Conservation (phyloP, 1,140 invertebrate genomes). For the Procambarus clarkii region DNA sequence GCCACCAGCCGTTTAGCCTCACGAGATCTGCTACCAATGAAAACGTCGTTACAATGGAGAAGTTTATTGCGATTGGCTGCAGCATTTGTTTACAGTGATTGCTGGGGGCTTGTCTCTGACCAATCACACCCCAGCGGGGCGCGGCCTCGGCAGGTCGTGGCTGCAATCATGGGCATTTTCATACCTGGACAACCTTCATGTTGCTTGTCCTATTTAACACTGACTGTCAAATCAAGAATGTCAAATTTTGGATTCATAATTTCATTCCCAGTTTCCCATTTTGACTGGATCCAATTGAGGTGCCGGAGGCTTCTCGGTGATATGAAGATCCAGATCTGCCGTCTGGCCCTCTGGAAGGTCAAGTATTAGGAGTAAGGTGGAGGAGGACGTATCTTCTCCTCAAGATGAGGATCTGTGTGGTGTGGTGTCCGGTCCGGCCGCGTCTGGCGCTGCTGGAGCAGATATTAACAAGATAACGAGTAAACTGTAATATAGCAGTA, state of each 20-base stretch:
- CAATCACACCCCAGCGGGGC: slow-evolving; percentile 41
- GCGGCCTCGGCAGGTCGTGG: not conserved
- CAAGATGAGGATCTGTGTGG: not conserved
- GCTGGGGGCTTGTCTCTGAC: slow-evolving; percentile 1
- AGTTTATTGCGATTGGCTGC: slow-evolving; percentile 27
- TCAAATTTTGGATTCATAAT: slow-evolving; percentile 60
- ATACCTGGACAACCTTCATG: slow-evolving; percentile 50
- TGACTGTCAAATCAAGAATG: slow-evolving; percentile 64
- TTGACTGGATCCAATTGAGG: slow-evolving; percentile 1
- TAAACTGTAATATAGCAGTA: slow-evolving; percentile 18
- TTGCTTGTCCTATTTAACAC: slow-evolving; percentile 55
- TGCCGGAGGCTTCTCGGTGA: not conserved
- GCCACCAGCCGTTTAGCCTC: not conserved
- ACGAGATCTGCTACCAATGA: not conserved
- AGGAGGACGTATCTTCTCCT: too few species aligned
- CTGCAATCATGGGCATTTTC: slow-evolving; percentile 59
- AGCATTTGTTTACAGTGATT: slow-evolving; percentile 49
- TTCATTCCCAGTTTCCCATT: slow-evolving; percentile 33
- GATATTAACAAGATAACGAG: slow-evolving; percentile 21
- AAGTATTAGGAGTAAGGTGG: too few species aligned
- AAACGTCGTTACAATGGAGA: not conserved
- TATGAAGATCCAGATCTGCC: not conserved
- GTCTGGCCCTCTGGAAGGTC: not conserved
- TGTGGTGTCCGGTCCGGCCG: not conserved
- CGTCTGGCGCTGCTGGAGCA: not conserved